phyloP scores from a whole-genome alignment of 2,888 invertebrate species.

The Lutraria lutraria region DNA sequence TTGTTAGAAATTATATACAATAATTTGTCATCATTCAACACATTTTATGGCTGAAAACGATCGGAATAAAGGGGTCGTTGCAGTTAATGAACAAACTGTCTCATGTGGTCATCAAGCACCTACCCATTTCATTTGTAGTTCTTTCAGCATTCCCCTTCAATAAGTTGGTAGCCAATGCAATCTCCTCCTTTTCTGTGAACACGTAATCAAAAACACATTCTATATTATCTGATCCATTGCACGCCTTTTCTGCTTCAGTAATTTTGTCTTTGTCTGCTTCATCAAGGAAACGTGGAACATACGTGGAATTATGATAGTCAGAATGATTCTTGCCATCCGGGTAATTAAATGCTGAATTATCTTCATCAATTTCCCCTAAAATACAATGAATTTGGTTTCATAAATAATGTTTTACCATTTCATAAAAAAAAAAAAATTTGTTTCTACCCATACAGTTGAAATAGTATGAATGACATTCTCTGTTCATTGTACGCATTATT shows the following conservation, averaged over 20 bases:
- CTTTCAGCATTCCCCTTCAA: background rate
- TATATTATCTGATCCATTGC: constrained; percentile 32
- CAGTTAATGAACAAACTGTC: too few species aligned
- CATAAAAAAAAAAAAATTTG: too few species aligned
- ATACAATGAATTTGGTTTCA: background rate
- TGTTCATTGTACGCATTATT: background rate
- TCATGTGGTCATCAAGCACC: background rate
- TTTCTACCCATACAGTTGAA: background rate
- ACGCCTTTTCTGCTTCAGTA: background rate
- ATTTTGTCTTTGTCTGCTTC: constrained; percentile 1
- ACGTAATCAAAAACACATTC: constrained; percentile 43
- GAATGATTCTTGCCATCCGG: constrained; percentile 27
- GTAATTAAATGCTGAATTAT: constrained; percentile 30
- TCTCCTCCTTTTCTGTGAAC: constrained; percentile 14
- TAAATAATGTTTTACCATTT: background rate
- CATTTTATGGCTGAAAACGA: too few species aligned
- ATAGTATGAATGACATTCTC: background rate
- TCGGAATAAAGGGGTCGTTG: too few species aligned
- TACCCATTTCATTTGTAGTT: background rate
- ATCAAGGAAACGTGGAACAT: constrained; percentile 40
- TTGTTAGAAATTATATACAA: too few species aligned
- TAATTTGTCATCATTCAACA: too few species aligned
- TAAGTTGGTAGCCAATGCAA: background rate
- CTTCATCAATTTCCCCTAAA: constrained; percentile 7
- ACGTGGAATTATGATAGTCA: constrained; percentile 32